Evolutionary conservation across 2,797 vertebrate species (phyloP).

Genomic region (Trachops cirrhosus): DNA sequence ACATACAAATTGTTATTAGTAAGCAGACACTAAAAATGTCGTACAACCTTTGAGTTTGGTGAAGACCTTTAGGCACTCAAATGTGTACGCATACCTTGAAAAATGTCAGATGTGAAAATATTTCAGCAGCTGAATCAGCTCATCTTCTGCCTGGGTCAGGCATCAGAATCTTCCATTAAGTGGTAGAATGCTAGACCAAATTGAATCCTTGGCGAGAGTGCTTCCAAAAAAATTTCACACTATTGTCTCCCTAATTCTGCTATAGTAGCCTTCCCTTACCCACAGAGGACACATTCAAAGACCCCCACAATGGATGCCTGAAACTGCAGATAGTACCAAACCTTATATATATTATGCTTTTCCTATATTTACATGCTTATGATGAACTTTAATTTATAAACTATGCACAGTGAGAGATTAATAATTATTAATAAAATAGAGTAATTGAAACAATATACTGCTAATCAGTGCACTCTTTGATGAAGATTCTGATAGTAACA

Average conservation of each 20-base stretch:
- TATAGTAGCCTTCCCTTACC: not conserved
- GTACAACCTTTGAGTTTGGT: not conserved
- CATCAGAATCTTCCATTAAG: conserved; percentile 9
- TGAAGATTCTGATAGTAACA: not conserved
- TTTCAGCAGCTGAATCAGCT: not conserved
- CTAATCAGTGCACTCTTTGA: not conserved
- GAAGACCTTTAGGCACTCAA: not conserved
- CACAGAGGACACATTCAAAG: not conserved
- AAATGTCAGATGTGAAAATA: not conserved
- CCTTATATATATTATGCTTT: not conserved
- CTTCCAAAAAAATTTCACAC: conserved; percentile 23
- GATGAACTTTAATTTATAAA: not conserved
- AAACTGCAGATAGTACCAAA: not conserved
- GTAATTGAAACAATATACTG: not conserved
- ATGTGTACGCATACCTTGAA: not conserved
- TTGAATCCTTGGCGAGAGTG: not conserved
- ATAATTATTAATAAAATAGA: not conserved
- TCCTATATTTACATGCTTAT: not conserved
- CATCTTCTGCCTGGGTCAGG: not conserved
- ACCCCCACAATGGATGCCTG: not conserved
- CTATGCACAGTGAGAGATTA: not conserved
- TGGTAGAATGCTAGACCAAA: not conserved
- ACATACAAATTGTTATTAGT: not conserved
- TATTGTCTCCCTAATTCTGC: not conserved
- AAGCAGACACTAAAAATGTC: not conserved